Conservation (phyloP, 2,113 vertebrate genomes). For the Pollachius pollachius region DNA sequence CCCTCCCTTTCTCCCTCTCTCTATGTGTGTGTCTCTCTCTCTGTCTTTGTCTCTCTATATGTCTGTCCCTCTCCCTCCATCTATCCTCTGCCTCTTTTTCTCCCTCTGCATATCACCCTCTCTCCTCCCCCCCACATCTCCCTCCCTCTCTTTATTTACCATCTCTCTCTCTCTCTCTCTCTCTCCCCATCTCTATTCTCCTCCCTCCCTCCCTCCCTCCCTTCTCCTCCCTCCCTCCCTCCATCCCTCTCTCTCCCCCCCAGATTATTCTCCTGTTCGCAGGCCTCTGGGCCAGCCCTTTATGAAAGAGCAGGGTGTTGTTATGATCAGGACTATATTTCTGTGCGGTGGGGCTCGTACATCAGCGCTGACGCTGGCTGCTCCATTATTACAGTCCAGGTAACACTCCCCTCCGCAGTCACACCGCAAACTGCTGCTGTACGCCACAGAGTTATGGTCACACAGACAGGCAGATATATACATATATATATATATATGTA, state of each 20-base stretch:
- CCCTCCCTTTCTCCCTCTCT: not conserved
- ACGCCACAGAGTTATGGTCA: constrained; percentile 64
- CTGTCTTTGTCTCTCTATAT: not conserved
- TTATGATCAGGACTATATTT: constrained; percentile 57
- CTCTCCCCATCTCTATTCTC: not conserved
- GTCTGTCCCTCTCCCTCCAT: too few species aligned
- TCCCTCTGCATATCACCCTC: too few species aligned
- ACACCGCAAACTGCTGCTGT: constrained; percentile 67
- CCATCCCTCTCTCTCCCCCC: too few species aligned
- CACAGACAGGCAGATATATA: constrained; percentile 65
- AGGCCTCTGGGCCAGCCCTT: constrained; percentile 22
- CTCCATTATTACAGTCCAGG: constrained; percentile 70
- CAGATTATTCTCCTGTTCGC: constrained; percentile 1
- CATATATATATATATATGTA: constrained; percentile 9
- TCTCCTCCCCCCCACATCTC: not conserved
- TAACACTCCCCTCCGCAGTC: constrained; percentile 61
- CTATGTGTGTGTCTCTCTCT: too few species aligned
- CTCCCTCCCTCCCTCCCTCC: too few species aligned
- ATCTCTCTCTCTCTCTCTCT: not conserved
- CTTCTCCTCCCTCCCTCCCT: too few species aligned
- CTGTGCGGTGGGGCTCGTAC: constrained; percentile 45
- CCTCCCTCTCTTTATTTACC: not conserved
- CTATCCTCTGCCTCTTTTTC: too few species aligned
- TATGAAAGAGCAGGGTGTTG: constrained; percentile 41
- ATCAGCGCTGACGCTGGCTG: constrained; percentile 57